Evolutionary conservation across 2,797 vertebrate genomes (phyloP), one percentile per base, ranked within the genome.

Genomic region (Gephyroberyx darwinii): DNA sequence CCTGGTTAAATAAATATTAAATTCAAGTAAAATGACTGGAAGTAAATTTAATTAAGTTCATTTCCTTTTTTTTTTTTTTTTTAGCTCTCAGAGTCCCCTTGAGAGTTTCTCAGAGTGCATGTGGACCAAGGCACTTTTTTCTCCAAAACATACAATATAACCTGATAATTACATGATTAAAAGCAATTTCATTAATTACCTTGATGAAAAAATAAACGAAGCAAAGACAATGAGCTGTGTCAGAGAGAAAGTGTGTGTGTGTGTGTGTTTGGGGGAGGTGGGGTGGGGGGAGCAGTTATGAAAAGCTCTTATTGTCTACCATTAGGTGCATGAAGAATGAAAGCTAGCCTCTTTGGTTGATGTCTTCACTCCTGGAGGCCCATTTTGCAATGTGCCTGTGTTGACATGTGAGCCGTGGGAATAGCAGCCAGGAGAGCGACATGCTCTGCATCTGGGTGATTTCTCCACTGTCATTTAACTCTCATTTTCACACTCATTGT

Each of bases 351-450:
- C 2, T 39, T 39, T 39, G 37, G 37, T 9, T 9, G 37, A 39
- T 9, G 33, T 35, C 33, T 69, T 69, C 58, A 65, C 77, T 76
- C 51, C 61, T 59, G 56, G n/a, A 60, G 4, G 8, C 26, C 17
- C 56, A 39, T 12, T 57, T 58, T 66, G 17, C 72, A 68, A 63
- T 71, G 33, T 35, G 63, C 73, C 74, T 80, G 67, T 65, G 75
- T 39, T 84, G 76, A 82, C 76, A 85, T 72, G 68, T 85, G 66
- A 66, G 63, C 59, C 17, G 52, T 85, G 86, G 83, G 80, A 88
- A 86, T 19, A 19, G 52, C 67, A 84, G 22, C 70, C 72, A 66
- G 63, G 61, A 79, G 70, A 64, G 59, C 69, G 69, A 47, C 14
- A 47, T 5, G 1, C 45, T 47, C 45, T 16, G 13, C 85, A 86